A percentile compares a stretch with the other conserved stretches of the same genome.
Conservation (phyloP, 64 coral and sea anemone genomes). For the Platygyra sinensis region DNA sequence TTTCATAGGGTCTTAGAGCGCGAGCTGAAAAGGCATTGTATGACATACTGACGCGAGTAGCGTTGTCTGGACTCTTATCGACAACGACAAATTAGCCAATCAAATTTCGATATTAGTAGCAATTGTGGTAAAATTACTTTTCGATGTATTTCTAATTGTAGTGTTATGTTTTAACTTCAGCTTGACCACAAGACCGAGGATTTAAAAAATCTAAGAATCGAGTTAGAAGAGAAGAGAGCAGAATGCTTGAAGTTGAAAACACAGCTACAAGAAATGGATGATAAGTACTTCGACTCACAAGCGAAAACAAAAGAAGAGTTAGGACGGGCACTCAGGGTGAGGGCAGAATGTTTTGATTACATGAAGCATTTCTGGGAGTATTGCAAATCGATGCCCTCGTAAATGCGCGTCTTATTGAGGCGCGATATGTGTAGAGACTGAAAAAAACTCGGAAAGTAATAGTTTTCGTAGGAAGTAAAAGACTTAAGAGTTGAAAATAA, state of each 20-base stretch:
- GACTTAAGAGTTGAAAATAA: no score
- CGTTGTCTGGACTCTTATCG: no score
- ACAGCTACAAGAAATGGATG: constrained; percentile 98
- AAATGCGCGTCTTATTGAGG: no score
- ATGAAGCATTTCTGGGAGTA: not conserved
- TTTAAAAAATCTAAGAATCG: constrained; percentile 66
- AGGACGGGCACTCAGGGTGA: constrained; percentile 84
- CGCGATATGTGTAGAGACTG: no score
- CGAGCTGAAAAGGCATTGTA: no score
- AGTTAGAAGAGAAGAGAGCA: constrained; percentile 93
- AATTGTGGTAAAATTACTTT: no score
- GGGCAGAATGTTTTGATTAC: not conserved
- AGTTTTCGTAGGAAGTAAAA: no score
- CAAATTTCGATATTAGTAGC: no score
- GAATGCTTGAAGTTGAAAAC: constrained; percentile 82
- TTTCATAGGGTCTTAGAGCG: no score
- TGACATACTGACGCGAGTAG: no score
- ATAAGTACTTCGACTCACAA: constrained; percentile 95
- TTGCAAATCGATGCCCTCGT: not conserved
- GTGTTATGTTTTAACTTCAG: constrained; percentile 38
- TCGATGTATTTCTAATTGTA: not conserved
- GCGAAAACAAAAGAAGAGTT: constrained; percentile 95
- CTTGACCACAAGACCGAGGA: constrained; percentile 91
- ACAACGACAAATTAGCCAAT: no score
- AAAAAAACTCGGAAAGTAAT: no score